phyloP scores from a whole-genome alignment of 2,797 vertebrate species.

The Tympanoctomys barrerae region DNA sequence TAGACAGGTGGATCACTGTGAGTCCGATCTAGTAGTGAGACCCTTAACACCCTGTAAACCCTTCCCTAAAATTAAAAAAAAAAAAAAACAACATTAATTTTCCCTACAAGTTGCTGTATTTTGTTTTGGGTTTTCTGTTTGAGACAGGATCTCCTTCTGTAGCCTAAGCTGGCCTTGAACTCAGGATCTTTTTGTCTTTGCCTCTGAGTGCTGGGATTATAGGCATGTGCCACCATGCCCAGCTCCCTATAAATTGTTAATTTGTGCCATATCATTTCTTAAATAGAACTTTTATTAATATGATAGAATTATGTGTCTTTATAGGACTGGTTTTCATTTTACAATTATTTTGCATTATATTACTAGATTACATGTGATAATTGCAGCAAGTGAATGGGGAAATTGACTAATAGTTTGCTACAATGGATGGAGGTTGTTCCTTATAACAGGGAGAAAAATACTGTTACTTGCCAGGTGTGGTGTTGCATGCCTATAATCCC shows the following conservation, averaged over 20 bases:
- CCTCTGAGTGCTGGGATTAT: background rate
- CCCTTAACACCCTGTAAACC: no score
- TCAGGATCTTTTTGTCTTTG: background rate
- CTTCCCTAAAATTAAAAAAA: no score
- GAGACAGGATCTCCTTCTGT: background rate
- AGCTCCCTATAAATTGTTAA: background rate
- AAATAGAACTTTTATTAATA: conserved; percentile 8
- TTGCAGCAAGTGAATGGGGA: background rate
- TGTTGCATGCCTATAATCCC: background rate
- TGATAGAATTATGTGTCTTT: background rate
- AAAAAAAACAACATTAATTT: background rate
- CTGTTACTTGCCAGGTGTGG: background rate
- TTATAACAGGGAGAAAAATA: background rate
- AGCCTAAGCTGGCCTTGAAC: background rate
- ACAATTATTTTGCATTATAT: background rate
- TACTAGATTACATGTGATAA: background rate
- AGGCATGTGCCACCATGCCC: background rate
- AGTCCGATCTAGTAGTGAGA: no score
- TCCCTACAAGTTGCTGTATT: background rate
- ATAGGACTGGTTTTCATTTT: conserved; percentile 12
- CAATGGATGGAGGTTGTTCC: background rate
- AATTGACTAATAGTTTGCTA: background rate
- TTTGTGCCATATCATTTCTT: conserved; percentile 5
- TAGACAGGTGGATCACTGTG: no score
- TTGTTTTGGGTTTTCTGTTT: background rate